Percentiles rank a stretch among this genome's conserved stretches.
Conservation (phyloP, 2,888 invertebrate species). For the Dasypogon diadema region DNA sequence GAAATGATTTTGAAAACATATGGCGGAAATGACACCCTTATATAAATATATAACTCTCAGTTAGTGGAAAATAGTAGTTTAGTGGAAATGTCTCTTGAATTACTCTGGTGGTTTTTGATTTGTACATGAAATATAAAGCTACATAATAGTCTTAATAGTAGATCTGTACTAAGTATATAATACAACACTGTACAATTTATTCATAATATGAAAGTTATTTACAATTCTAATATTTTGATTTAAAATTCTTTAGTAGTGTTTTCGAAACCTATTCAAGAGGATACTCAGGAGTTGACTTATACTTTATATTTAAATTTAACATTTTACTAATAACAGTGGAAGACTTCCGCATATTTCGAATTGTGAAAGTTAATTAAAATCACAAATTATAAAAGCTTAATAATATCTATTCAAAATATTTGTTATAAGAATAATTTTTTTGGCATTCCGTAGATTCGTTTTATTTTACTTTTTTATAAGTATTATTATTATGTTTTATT, state of each 20-base stretch:
- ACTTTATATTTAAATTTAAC: constrained; percentile 52
- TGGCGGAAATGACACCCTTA: no score
- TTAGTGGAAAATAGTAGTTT: neutral
- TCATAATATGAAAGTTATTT: constrained; percentile 25
- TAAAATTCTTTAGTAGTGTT: constrained; percentile 43
- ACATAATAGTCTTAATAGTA: neutral
- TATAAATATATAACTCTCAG: no score
- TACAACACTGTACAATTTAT: constrained; percentile 11
- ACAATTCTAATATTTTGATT: constrained; percentile 21
- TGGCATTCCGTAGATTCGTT: constrained; percentile 42
- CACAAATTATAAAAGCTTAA: constrained; percentile 27
- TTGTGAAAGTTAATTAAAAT: constrained; percentile 17
- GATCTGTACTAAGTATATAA: neutral
- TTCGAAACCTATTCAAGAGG: constrained; percentile 53
- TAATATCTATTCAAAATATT: constrained; percentile 27
- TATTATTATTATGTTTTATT: neutral
- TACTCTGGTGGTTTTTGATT: constrained; percentile 38
- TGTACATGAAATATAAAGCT: constrained; percentile 4
- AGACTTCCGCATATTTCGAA: constrained; percentile 66
- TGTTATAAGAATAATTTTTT: constrained; percentile 23
- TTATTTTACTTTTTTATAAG: neutral
- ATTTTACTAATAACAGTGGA: constrained; percentile 66
- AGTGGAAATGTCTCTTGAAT: constrained; percentile 6
- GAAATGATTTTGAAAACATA: no score
- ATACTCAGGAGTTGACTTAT: constrained; percentile 47